Base-by-base conservation (phyloP, 2,888 invertebrate genomes). In the Rhagophthalmus giganteus region DNA sequence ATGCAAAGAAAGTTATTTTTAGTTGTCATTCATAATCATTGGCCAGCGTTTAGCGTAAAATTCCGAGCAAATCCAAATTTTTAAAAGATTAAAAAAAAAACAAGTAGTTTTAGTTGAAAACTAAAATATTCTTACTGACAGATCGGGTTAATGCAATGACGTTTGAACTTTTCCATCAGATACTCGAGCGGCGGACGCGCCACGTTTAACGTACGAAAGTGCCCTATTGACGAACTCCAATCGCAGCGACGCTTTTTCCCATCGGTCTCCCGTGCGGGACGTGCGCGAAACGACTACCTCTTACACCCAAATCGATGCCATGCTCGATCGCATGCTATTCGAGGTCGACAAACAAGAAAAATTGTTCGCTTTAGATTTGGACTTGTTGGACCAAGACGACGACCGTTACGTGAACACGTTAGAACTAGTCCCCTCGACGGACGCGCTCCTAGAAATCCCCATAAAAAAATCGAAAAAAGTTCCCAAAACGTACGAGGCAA, bases 391-490 rank as follows among this genome's bases (percentile, higher is more conserved):
- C 38, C 62, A 63, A 9, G 34, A n/a, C 10, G 48, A 48, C 9
- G 44, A 54, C 1, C 57, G 59, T 8, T 74, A 69, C 54, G 54
- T 73, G 3, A 74, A 73, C 41, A 71, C 67, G 5, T 60, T 75
- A 33, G 71, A 73, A 55, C 54, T 75, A 10, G 46, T 67, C 2
- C 75, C 75, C 2, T 70, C 72, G 10, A 67, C 69, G 0, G 73
- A 74, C 47, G 75, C 75, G 32, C 28, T 74, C 1, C 70, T 75
- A 15, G 75, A 75, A 62, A 69, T 75, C 20, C 75, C 75, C 1
- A 70, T 74, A 6, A 71, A 71, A 57, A 74, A 71, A 59, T 39
- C 69, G 0, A 65, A 68, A 15, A 58, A 47, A 20, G 55, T 59
- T 2, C 71, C 69, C 1, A 70, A 68, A 58, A 51, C 61, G 2